Evolutionary conservation across 2,797 vertebrate genomes (phyloP).

Genomic region (Apogon talboti): DNA sequence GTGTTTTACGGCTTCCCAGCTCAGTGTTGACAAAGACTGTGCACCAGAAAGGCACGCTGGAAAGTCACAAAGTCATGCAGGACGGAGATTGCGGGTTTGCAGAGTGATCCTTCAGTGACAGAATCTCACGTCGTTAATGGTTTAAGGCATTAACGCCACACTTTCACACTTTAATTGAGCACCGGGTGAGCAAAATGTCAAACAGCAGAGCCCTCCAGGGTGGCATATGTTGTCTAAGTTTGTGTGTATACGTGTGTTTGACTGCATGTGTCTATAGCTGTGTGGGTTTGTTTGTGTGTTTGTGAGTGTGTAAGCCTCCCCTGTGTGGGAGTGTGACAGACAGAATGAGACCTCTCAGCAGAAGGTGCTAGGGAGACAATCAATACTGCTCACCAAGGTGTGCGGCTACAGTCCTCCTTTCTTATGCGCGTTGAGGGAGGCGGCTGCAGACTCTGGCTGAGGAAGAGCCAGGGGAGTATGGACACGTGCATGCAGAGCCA

Average conservation of each 20-base stretch:
- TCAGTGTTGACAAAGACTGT: constrained; percentile 66
- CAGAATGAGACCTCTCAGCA: constrained; percentile 79
- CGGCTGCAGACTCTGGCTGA: constrained; percentile 44
- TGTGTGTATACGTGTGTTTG: constrained; percentile 33
- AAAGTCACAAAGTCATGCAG: constrained; percentile 77
- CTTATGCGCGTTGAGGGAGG: constrained; percentile 62
- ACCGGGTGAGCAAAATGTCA: constrained; percentile 67
- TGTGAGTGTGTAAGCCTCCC: constrained; percentile 11
- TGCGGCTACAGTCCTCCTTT: constrained; percentile 54
- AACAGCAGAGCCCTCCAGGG: constrained; percentile 53
- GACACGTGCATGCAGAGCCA: constrained; percentile 37
- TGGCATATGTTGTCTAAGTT: constrained; percentile 53
- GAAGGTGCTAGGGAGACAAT: constrained; percentile 75
- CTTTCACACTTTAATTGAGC: constrained; percentile 76
- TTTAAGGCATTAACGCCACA: constrained; percentile 67
- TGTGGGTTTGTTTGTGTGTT: constrained; percentile 27
- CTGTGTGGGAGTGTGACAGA: constrained; percentile 76
- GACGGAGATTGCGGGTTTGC: constrained; percentile 54
- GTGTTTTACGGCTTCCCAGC: constrained; percentile 69
- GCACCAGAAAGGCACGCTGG: constrained; percentile 47
- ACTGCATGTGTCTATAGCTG: constrained; percentile 24
- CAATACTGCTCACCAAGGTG: constrained; percentile 77
- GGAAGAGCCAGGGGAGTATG: constrained; percentile 62
- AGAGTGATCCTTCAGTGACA: constrained; percentile 55
- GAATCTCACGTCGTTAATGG: constrained; percentile 51